phyloP scores from a whole-genome alignment of 1,140 invertebrate species.

The Caenorhabditis elegans region DNA sequence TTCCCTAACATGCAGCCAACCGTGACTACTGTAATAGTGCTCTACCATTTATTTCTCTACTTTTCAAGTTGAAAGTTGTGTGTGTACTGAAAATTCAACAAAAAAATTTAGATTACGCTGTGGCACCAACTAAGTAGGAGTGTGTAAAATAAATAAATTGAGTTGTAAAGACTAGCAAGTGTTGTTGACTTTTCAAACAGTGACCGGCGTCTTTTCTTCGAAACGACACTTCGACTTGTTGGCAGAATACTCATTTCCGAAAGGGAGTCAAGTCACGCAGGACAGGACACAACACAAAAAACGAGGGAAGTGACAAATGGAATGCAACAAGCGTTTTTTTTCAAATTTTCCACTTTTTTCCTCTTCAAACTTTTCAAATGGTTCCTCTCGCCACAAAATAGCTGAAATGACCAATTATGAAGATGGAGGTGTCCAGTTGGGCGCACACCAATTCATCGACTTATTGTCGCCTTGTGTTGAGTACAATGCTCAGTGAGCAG shows the following conservation, averaged over 20 bases:
- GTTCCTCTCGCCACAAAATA: neutral
- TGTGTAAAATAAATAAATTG: too few species aligned
- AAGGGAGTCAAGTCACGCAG: neutral
- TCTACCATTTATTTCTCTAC: neutral
- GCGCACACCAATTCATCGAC: conserved; percentile 10
- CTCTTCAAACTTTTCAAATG: neutral
- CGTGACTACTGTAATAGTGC: conserved; percentile 1
- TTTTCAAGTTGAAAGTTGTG: too few species aligned
- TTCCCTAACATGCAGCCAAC: neutral
- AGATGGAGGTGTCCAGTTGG: conserved; percentile 19
- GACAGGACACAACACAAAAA: too few species aligned
- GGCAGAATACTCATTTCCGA: conserved; percentile 32
- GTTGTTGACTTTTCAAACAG: conserved; percentile 19
- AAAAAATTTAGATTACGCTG: too few species aligned
- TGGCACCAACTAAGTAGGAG: too few species aligned
- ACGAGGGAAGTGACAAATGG: conserved; percentile 1
- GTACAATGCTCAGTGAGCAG: conserved; percentile 13
- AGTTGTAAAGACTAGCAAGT: too few species aligned
- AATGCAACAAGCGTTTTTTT: conserved; percentile 14
- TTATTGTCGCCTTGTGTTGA: neutral
- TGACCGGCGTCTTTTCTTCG: neutral
- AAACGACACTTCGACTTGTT: conserved; percentile 22
- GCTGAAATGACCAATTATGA: conserved; percentile 17
- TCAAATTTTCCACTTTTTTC: neutral
- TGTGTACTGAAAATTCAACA: too few species aligned